Evolutionary conservation across 2,797 vertebrate genomes (phyloP).

Genomic region (Molossus alvarezi): DNA sequence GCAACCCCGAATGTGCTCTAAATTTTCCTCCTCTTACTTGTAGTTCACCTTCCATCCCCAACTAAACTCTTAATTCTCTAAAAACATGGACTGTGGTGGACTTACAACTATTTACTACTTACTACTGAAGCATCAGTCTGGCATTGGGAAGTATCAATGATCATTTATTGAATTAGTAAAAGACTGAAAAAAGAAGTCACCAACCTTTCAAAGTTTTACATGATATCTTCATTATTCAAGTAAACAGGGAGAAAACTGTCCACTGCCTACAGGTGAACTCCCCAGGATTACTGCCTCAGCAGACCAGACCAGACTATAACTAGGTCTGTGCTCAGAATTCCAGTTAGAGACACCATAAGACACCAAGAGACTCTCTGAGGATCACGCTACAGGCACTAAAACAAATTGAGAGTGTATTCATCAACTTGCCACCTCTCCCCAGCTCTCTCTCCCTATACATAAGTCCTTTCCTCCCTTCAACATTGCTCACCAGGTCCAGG

Average conservation of each 20-base stretch:
- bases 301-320: not conserved
- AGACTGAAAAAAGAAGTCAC: not conserved
- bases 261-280: not conserved
- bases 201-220: not conserved
- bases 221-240: conserved; percentile 8
- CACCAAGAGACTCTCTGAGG: not conserved
- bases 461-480: not conserved
- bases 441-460: not conserved
- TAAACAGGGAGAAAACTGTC: not conserved
- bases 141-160: not conserved
- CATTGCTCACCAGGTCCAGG: not conserved
- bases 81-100: not conserved
- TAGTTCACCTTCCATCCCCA: not conserved
- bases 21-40: not conserved
- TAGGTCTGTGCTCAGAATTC: not conserved
- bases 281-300: not conserved
- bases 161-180: conserved; percentile 34
- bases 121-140: not conserved
- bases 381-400: not conserved
- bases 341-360: not conserved
- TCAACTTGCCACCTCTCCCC: not conserved
- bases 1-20: not conserved
- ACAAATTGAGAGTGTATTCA: not conserved
- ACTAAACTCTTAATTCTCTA: not conserved
- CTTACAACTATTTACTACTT: not conserved